Percentiles rank a stretch among this genome's conserved stretches.
Conservation (phyloP, 2,888 invertebrate species). For the Diarsia brunnea region DNA sequence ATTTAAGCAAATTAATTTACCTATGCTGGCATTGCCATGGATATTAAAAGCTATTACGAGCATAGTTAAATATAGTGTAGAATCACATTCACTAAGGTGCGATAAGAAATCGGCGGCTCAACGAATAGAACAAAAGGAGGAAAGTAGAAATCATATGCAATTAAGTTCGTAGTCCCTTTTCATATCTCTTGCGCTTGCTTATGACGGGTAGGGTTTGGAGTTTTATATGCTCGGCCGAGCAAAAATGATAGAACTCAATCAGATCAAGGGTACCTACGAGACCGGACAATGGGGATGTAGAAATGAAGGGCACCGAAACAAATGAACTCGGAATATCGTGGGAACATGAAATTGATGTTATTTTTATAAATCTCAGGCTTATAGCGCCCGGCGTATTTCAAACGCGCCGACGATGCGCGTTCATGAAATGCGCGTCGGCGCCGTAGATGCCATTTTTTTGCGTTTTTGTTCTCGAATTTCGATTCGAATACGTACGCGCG, state of each 20-base stretch:
- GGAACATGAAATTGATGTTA: background rate
- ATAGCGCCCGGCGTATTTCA: no score
- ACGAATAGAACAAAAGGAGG: background rate
- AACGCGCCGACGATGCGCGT: no score
- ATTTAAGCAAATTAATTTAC: slow-evolving; percentile 38
- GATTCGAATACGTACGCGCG: no score
- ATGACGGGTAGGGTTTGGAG: slow-evolving; percentile 1
- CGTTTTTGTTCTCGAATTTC: no score
- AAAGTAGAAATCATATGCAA: background rate
- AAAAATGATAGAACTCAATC: slow-evolving; percentile 34
- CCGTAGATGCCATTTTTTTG: no score
- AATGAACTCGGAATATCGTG: slow-evolving; percentile 19
- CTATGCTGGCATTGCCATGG: slow-evolving; percentile 7
- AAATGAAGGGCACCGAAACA: slow-evolving; percentile 15
- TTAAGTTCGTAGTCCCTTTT: background rate
- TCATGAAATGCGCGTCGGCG: no score
- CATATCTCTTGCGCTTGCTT: slow-evolving; percentile 2
- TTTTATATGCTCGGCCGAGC: background rate
- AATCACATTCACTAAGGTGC: background rate
- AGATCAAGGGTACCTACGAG: slow-evolving; percentile 20
- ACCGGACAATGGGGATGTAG: slow-evolving; percentile 18
- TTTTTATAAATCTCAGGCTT: background rate
- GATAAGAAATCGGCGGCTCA: background rate
- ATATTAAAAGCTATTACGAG: slow-evolving; percentile 17
- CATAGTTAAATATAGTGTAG: background rate